Evolutionary conservation across 1,140 invertebrate species (phyloP), one percentile per base, ranked within the genome.

Genomic region (Leucophenga varia): DNA sequence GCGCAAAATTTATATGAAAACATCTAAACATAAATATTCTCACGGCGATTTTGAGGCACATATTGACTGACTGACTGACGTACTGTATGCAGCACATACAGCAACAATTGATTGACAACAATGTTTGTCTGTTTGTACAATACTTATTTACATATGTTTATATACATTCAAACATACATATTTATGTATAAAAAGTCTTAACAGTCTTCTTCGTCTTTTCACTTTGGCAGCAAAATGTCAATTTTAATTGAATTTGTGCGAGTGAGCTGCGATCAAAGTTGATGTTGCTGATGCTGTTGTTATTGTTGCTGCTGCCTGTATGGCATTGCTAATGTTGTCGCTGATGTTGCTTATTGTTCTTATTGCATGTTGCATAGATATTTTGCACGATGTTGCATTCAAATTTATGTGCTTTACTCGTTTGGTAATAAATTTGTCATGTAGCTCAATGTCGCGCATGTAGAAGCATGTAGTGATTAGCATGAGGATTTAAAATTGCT

Each of bases 201-300:
- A n/a, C n/a, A n/a, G n/a, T n/a, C n/a, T n/a, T 37, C 16, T 37
- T 18, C 9, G 18, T 16, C 14, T 14, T 14, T 7, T 16, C 16
- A 10, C 35, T 37, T 37, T 37, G 35, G 35, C 35, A 37, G 35
- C 35, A 61, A 65, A 67, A 67, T 67, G 63, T 59, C 63, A 67
- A 54, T 61, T 67, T 67, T 67, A 67, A 67, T 67, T 67, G 63
- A 67, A 67, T 67, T 67, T 67, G 59, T 61, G 67, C 35, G 10
- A 12, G 18, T 14, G 35, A 9, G 17, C 18, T 16, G 35, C 16
- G 35, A 25, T 6, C 10, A 6, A n/a, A 10, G 22, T 6, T 25
- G 22, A 6, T 25, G 22, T 25, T 25, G 22, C 10, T 6, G 22
- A 25, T 25, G 22, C 22, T 25, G 22, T 25, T 16, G 14, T 8